phyloP scores from a whole-genome alignment of 2,113 vertebrate genomes.

The Actinemys pallida region DNA sequence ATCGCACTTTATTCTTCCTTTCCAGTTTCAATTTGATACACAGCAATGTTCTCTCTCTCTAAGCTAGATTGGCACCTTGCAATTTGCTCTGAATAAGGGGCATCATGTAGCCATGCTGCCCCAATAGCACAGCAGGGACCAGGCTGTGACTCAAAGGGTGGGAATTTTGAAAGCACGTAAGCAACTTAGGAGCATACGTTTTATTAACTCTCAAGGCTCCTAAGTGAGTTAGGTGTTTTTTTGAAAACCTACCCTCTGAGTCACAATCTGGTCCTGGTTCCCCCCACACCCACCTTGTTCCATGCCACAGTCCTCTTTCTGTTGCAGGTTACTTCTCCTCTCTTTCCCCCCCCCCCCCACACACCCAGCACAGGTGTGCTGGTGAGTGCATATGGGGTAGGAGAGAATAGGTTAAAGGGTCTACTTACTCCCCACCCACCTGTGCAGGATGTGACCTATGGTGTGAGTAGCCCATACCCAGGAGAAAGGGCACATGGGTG shows the following conservation, averaged over 20 bases:
- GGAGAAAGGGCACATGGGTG: background rate
- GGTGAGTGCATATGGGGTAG: background rate
- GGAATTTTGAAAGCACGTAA: background rate
- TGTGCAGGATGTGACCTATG: background rate
- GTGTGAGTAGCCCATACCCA: background rate
- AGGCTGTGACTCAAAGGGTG: background rate
- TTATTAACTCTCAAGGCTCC: background rate
- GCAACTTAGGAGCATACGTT: background rate
- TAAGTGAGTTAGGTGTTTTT: background rate
- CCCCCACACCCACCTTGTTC: background rate
- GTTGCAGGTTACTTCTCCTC: background rate
- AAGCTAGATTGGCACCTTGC: background rate
- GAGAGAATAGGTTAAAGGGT: background rate
- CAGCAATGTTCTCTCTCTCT: background rate
- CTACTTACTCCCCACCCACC: background rate
- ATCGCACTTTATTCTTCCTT: background rate
- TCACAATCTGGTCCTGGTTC: background rate
- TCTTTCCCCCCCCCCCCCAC: background rate
- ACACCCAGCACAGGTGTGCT: background rate
- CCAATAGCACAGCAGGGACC: background rate
- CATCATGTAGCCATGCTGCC: background rate
- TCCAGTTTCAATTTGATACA: background rate
- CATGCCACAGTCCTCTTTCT: background rate
- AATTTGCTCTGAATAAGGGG: background rate
- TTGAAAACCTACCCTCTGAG: background rate